Percentiles rank a stretch among this genome's conserved stretches.
Evolutionary conservation across 2,888 invertebrate genomes (phyloP).

Genomic region (Harpalus rubripes): DNA sequence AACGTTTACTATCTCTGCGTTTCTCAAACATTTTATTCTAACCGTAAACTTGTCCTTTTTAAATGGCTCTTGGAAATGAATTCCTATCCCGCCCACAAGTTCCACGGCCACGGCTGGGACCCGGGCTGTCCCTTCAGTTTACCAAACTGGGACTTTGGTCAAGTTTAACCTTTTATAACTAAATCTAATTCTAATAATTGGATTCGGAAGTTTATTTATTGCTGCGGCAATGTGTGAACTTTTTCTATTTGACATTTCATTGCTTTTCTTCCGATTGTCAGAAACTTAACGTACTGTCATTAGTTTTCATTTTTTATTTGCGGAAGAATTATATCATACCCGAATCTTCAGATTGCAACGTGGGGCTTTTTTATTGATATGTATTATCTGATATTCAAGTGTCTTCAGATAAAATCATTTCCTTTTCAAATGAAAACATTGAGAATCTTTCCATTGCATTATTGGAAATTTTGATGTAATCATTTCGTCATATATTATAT

Average conservation of each 20-base stretch:
- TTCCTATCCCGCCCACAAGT: conserved; percentile 27
- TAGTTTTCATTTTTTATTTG: background rate
- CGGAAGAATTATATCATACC: no score
- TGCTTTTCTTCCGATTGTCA: conserved; percentile 6
- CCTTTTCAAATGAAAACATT: background rate
- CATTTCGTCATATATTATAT: no score
- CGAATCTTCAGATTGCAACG: background rate
- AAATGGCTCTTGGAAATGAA: conserved; percentile 55
- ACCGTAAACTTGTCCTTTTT: conserved; percentile 58
- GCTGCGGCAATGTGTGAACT: conserved; percentile 40
- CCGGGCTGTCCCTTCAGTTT: conserved; percentile 14
- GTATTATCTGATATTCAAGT: background rate
- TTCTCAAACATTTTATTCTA: conserved; percentile 32
- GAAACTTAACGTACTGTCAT: background rate
- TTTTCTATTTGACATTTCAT: conserved; percentile 49
- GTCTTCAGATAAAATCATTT: conserved; percentile 16
- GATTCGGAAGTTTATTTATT: conserved; percentile 57
- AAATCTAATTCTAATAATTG: conserved; percentile 62
- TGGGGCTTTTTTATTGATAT: background rate
- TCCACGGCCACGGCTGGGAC: background rate
- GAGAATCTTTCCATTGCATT: no score
- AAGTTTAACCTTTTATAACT: conserved; percentile 56
- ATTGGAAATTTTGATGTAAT: no score
- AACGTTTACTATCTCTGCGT: conserved; percentile 14
- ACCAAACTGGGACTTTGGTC: conserved; percentile 37